Conservation (phyloP, 2,888 invertebrate genomes). For the Bruchidius siliquastri region DNA sequence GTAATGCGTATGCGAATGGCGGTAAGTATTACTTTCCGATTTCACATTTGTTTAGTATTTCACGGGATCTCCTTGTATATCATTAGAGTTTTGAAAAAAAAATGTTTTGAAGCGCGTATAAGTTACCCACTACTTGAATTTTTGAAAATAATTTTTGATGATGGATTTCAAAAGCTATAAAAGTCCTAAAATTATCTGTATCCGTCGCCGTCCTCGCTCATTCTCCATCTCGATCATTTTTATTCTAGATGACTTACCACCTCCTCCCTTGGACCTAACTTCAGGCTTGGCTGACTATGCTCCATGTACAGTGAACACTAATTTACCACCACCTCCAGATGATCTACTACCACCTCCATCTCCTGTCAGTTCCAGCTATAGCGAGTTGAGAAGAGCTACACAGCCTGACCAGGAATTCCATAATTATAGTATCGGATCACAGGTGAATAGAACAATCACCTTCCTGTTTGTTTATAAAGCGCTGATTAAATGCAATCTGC, state of each 20-base stretch:
- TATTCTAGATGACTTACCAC: conserved; percentile 56
- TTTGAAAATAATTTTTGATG: too few species aligned
- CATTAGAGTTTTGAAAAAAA: too few species aligned
- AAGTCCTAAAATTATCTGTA: too few species aligned
- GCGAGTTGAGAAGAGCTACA: conserved; percentile 77
- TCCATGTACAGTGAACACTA: conserved; percentile 47
- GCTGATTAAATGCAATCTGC: too few species aligned
- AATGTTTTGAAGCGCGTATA: too few species aligned
- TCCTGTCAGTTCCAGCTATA: conserved; percentile 87
- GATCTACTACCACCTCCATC: conserved; percentile 80
- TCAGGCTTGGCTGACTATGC: conserved; percentile 45
- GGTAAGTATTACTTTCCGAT: conserved; percentile 8
- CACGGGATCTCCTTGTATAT: too few species aligned
- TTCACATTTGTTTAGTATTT: too few species aligned
- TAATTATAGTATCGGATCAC: conserved; percentile 67
- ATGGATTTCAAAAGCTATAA: too few species aligned
- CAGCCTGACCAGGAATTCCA: conserved; percentile 53
- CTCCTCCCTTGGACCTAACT: conserved; percentile 55
- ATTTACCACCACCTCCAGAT: conserved; percentile 51
- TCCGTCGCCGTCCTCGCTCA: too few species aligned
- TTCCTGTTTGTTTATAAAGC: too few species aligned
- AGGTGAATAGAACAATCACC: conserved; percentile 51
- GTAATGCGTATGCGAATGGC: conserved; percentile 3
- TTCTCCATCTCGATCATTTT: background rate
- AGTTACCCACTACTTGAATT: too few species aligned